Percentiles rank a stretch among this genome's conserved stretches.
Evolutionary conservation across 2,888 invertebrate species (phyloP).

Genomic region (Amiota mariae): DNA sequence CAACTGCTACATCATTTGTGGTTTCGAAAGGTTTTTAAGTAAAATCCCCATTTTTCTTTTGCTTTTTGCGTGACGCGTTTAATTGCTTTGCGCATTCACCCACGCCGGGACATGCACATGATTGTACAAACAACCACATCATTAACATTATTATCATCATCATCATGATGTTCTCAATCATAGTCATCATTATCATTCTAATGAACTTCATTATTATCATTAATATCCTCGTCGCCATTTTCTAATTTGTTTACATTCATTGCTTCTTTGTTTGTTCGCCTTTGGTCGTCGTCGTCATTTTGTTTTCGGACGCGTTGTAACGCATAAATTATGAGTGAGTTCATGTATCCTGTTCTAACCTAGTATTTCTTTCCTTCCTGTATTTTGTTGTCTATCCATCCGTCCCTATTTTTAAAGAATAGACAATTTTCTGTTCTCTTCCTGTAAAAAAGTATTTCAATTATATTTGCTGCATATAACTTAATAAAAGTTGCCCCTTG

Average conservation of each 20-base stretch:
- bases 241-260: conserved; percentile 12
- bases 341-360: not conserved
- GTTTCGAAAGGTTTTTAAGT: no score
- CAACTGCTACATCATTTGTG: no score
- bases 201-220: not conserved
- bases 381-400: no score
- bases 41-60: not conserved
- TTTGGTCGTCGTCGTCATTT: not conserved
- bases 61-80: conserved; percentile 2
- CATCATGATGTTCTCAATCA: no score
- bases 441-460: conserved; percentile 15
- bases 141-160: not conserved
- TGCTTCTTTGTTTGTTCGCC: not conserved
- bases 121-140: not conserved
- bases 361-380: not conserved
- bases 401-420: no score
- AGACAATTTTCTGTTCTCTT: no score
- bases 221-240: not conserved
- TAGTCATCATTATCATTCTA: not conserved
- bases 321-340: conserved; percentile 16
- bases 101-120: not conserved
- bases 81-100: conserved; percentile 6
- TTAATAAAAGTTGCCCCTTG: conserved; percentile 4
- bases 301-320: conserved; percentile 10
- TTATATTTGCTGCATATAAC: conserved; percentile 15